Percentiles rank a stretch among this genome's conserved stretches.
These are phyloP conservation scores for Rynchops niger DNA, from an alignment of 2,113 vertebrate species.

Conservation along the genomic window DNA sequence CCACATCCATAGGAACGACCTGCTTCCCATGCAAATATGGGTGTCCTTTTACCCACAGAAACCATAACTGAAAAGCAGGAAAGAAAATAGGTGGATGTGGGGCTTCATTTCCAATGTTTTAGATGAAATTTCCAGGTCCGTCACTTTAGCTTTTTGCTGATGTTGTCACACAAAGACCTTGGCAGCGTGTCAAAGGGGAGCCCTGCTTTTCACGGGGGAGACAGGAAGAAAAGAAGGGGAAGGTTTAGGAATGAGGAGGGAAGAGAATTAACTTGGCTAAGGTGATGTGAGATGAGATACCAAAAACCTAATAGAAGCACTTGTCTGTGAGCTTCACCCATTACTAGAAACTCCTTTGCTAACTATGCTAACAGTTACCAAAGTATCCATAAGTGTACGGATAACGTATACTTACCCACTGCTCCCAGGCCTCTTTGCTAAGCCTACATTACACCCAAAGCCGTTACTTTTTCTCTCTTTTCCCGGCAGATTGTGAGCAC, in stretches of 20 bases:
- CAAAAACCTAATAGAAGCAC: not conserved
- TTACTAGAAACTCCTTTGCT: not conserved
- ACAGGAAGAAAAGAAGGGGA: not conserved
- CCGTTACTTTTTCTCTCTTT: not conserved
- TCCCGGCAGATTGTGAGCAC: constrained; percentile 78
- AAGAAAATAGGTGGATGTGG: not conserved
- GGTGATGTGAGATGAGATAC: not conserved
- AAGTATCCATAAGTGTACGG: no score
- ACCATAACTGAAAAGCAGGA: not conserved
- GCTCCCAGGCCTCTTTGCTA: not conserved
- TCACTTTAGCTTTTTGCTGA: not conserved
- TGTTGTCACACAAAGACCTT: not conserved
- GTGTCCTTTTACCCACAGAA: not conserved
- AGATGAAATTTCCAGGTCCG: not conserved
- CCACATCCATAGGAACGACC: not conserved
- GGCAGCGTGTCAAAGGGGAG: not conserved
- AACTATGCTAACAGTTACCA: not conserved
- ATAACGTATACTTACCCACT: not conserved
- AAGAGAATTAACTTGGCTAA: not conserved
- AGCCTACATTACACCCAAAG: not conserved
- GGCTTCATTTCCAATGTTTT: not conserved
- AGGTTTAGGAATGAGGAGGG: not conserved
- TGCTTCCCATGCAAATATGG: not conserved
- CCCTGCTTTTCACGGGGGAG: not conserved
- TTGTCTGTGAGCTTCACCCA: not conserved